phyloP scores from a whole-genome alignment of 92 coral and sea anemone species.

The Desmophyllum pertusum region DNA sequence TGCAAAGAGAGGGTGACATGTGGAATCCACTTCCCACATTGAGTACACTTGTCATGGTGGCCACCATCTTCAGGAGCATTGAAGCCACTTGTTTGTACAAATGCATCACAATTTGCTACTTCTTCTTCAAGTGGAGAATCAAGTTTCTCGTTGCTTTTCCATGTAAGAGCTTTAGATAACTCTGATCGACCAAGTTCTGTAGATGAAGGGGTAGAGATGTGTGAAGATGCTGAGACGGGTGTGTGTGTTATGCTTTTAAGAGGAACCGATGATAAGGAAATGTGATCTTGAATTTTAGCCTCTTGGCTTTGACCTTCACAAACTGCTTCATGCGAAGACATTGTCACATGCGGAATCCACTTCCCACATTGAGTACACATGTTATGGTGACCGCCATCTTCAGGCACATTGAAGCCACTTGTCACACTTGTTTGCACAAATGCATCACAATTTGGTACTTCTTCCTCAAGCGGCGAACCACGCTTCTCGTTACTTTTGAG shows the following conservation, averaged over 20 bases:
- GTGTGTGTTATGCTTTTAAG: background rate
- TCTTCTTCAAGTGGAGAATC: background rate
- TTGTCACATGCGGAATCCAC: constrained; percentile 43
- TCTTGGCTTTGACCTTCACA: constrained; percentile 58
- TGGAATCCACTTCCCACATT: constrained; percentile 56
- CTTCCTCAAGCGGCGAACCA: background rate
- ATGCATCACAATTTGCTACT: background rate
- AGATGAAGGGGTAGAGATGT: background rate
- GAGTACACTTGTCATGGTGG: constrained; percentile 8
- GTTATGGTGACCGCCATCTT: background rate
- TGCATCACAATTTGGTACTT: background rate
- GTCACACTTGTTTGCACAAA: background rate
- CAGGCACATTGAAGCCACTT: background rate
- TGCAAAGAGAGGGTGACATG: constrained; percentile 41
- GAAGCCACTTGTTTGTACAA: background rate
- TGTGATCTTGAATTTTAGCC: constrained; percentile 29
- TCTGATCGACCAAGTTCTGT: background rate
- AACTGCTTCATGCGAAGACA: constrained; percentile 51
- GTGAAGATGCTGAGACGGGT: background rate
- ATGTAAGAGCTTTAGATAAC: background rate
- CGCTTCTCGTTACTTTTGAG: background rate
- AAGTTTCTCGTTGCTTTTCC: background rate
- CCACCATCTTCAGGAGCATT: background rate
- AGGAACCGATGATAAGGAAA: too few relatives aligned
- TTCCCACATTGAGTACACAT: constrained; percentile 47